Percentiles rank a stretch among this genome's conserved stretches.
Conservation (phyloP, 2,888 invertebrate genomes). For the Pemphredon lugubris region DNA sequence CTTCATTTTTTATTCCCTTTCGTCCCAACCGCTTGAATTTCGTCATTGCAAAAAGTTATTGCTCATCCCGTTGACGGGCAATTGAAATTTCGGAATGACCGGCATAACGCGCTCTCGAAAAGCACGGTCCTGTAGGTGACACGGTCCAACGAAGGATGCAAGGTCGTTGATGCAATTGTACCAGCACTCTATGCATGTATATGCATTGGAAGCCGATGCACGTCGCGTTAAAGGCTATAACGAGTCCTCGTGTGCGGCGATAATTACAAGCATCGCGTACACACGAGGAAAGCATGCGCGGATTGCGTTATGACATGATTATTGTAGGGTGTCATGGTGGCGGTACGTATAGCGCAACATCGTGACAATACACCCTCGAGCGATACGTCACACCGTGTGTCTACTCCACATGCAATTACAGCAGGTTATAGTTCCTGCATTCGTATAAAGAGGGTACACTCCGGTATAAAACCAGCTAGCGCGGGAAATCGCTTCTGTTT, state of each 20-base stretch:
- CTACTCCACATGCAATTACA: slow-evolving; percentile 72
- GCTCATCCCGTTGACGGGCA: too few species aligned
- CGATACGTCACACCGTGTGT: slow-evolving; percentile 77
- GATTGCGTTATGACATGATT: slow-evolving; percentile 74
- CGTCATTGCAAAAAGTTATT: too few species aligned
- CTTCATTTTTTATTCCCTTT: too few species aligned
- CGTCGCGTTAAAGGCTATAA: slow-evolving; percentile 62
- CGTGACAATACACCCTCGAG: slow-evolving; percentile 74
- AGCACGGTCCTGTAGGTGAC: slow-evolving; percentile 50
- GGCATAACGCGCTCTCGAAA: slow-evolving; percentile 21
- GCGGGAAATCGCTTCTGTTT: slow-evolving; percentile 13
- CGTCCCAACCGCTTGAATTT: too few species aligned
- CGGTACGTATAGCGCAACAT: slow-evolving; percentile 60
- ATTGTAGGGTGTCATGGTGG: slow-evolving; percentile 57
- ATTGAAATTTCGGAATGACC: slow-evolving; percentile 27
- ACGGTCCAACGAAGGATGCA: slow-evolving; percentile 48
- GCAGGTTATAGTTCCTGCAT: slow-evolving; percentile 52
- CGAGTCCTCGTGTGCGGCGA: slow-evolving; percentile 63
- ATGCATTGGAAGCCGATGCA: slow-evolving; percentile 61
- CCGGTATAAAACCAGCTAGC: not conserved
- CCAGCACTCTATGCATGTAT: slow-evolving; percentile 45
- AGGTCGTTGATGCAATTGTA: slow-evolving; percentile 57
- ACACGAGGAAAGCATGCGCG: slow-evolving; percentile 65
- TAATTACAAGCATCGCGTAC: slow-evolving; percentile 62
- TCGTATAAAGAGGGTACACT: slow-evolving; percentile 22